Evolutionary conservation across 2,888 invertebrate genomes (phyloP), one percentile per base, ranked within the genome.

Genomic region (Hirtodrosophila histrioides): DNA sequence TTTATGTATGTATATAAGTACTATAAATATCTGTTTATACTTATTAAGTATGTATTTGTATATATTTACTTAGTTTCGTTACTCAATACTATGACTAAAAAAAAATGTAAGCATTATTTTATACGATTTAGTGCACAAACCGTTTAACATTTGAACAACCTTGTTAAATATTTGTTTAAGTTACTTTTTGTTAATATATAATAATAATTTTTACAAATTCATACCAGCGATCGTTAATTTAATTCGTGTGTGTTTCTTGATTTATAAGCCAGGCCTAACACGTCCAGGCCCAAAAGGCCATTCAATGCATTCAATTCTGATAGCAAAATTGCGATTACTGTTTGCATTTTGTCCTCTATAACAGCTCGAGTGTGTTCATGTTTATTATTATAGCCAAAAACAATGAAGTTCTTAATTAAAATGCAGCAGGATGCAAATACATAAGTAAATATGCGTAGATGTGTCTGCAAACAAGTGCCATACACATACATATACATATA

Each of bases 361-460:
- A 11, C 4, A 36, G 3, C n/a, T 11, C 3, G 10, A 7, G 27
- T 53, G 29, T 12, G 41, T 40, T 12, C 3, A 11, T 55, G 55
- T 57, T 58, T 76, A 67, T 76, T 76, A 46, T 55, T 48, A 31
- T 35, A 50, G 50, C 36, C 51, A 49, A 48, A 63, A 49, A 53
- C 79, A 82, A 78, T 72, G 76, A 69, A 64, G 62, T 54, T 77
- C 81, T 80, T 81, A 84, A 81, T 84, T 86, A 74, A 84, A 81
- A 84, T 68, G 74, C 78, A 77, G 54, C 62, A 66, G 78, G 64
- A 57, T 71, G 67, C 55, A 71, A 57, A 27, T 3, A 27, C 27
- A 62, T 61, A 54, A 57, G 56, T 66, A 51, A 64, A 50, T 31
- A 36, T 56, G 10, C 31, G 51, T 8, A 36, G n/a, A 50, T 9